Evolutionary conservation across 1,140 invertebrate genomes (phyloP), one percentile per base, ranked within the genome.

Genomic region (Bombus waltoni): DNA sequence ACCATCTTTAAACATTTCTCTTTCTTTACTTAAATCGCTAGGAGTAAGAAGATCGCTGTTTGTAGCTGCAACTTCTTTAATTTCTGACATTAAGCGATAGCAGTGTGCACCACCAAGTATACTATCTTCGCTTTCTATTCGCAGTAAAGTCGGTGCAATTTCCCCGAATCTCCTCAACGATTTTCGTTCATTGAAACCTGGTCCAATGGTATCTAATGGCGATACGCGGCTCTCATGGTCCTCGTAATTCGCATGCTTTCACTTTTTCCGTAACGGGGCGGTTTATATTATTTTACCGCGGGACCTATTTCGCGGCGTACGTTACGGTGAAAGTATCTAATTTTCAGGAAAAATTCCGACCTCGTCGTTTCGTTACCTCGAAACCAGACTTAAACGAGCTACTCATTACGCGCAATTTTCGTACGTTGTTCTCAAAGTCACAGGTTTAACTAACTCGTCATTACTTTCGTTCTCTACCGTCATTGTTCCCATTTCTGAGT

Each of bases 271-370:
- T 79, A 72, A 84, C 22, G 15, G 44, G 40, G 18, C 66, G 10
- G 66, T 71, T 84, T 79, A 62, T 71, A 71, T 78, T 77, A 83
- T 76, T 83, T 71, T 53, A 13, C 57, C 42, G 18, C 25, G 44
- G 59, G 62, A 22, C 44, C 42, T 15, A 25, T 57, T 53, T 68
- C 35, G 10, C 57, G 32, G 59, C 28, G 22, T 38, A n/a, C 53
- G 42, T 74, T 28, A 47, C 15, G 40, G 82, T 79, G 82, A 84
- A 84, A 84, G 82, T 84, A 59, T 79, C 47, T 72, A 79, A 84
- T 84, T 79, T 62, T n/a, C 25, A 35, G 8, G 47, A 57, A 72
- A 70, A 79, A 84, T 44, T 32, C 38, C 35, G 68, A 25, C 13
- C 59, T n/a, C 28, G 59, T n/a, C 59, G 59, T n/a, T 62, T 62